Evolutionary conservation across 2,797 vertebrate species (phyloP).

Genomic region (Oreochromis mossambicus): DNA sequence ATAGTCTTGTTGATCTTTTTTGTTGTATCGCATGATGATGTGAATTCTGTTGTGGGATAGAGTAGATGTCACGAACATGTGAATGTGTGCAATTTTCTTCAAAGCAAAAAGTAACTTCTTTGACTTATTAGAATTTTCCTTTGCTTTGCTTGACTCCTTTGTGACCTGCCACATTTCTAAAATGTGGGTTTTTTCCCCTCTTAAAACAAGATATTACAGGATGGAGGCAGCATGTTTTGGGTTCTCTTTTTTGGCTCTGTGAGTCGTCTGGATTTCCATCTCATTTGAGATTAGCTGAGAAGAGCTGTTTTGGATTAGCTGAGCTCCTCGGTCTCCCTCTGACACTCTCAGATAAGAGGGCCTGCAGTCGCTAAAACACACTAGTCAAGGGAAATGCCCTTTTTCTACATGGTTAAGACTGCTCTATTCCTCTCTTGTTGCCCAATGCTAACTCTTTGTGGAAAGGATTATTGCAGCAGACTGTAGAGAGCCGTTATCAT

Average conservation of each 20-base stretch:
- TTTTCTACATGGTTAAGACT: conserved; percentile 66
- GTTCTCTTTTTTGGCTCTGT: conserved; percentile 28
- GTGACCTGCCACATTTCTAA: conserved; percentile 47
- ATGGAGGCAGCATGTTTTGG: conserved; percentile 46
- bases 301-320: conserved; percentile 70
- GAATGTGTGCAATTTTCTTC: not conserved
- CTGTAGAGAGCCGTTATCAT: conserved; percentile 44
- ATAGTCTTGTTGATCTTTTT: not conserved
- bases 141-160: conserved; percentile 13
- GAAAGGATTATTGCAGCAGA: conserved; percentile 51
- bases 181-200: not conserved
- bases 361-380: conserved; percentile 56
- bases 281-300: conserved; percentile 75
- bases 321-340: conserved; percentile 55
- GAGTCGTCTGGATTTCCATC: conserved; percentile 73
- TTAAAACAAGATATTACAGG: conserved; percentile 40
- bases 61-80: not conserved
- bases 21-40: not conserved
- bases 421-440: conserved; percentile 53
- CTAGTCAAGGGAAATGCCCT: conserved; percentile 61
- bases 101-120: not conserved
- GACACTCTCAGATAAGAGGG: conserved; percentile 71
- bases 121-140: conserved; percentile 17
- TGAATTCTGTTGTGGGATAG: not conserved
- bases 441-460: conserved; percentile 58